Percentiles rank a stretch among this genome's conserved stretches.
These are phyloP conservation scores for Acheta domesticus DNA, from an alignment of 2,888 invertebrate genomes.

Conservation along the genomic window DNA sequence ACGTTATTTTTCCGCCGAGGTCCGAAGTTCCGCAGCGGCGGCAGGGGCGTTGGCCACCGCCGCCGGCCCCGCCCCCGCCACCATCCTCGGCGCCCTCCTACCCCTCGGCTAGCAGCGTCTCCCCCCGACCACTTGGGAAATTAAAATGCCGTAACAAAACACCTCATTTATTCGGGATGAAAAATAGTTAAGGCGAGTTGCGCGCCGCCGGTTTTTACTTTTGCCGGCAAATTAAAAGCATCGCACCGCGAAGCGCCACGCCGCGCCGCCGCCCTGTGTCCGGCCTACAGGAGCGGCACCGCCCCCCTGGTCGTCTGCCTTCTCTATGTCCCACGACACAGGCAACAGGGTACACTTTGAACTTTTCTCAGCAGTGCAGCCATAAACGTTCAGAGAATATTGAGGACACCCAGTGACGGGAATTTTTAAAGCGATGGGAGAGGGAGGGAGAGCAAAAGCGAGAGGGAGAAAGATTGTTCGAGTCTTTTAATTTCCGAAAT, in stretches of 20 bases:
- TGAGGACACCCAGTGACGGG: too few relatives aligned
- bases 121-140: conserved; percentile 11
- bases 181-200: conserved; percentile 11
- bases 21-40: background rate
- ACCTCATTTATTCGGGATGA: conserved; percentile 18
- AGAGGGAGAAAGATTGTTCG: too few relatives aligned
- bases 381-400: too few relatives aligned
- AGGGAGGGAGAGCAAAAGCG: too few relatives aligned
- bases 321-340: too few relatives aligned
- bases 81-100: background rate
- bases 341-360: too few relatives aligned
- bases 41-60: background rate
- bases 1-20: conserved; percentile 4
- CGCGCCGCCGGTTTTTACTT: conserved; percentile 18
- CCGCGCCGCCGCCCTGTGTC: too few relatives aligned
- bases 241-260: background rate
- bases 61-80: background rate
- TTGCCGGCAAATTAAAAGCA: conserved; percentile 18
- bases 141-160: conserved; percentile 18
- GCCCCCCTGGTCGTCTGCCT: too few relatives aligned
- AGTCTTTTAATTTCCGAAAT: too few relatives aligned
- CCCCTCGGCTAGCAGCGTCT: background rate
- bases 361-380: too few relatives aligned
- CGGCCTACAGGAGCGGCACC: too few relatives aligned
- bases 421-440: too few relatives aligned